Evolutionary conservation across 2,888 invertebrate genomes (phyloP).

Genomic region (Macrosoma leucophasiata): DNA sequence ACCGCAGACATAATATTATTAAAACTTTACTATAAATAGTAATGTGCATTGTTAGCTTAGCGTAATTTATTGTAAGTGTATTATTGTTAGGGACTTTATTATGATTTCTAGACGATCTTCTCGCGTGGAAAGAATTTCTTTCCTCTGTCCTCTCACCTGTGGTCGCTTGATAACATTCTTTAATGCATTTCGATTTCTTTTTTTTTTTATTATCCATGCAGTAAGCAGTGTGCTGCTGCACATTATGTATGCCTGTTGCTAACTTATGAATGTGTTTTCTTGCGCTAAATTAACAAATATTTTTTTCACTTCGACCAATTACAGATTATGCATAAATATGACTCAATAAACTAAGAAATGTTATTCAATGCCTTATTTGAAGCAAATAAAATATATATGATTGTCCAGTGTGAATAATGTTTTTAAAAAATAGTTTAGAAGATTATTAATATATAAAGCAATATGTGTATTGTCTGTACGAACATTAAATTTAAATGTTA

Average conservation of each 20-base stretch:
- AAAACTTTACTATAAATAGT: constrained; percentile 55
- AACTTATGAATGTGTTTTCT: constrained; percentile 27
- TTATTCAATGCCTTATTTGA: constrained; percentile 12
- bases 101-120: constrained; percentile 46
- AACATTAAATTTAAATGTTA: constrained; percentile 29
- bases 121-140: constrained; percentile 37
- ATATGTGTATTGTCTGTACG: constrained; percentile 50
- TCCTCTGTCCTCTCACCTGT: constrained; percentile 56
- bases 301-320: constrained; percentile 13
- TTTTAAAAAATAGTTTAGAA: constrained; percentile 13
- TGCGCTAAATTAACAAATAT: constrained; percentile 20
- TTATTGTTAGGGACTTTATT: constrained; percentile 64
- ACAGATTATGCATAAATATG: too few relatives aligned
- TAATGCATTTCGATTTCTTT: constrained; percentile 43
- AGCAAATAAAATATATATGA: too few relatives aligned
- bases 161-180: constrained; percentile 59
- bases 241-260: constrained; percentile 26
- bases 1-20: constrained; percentile 49
- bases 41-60: constrained; percentile 68
- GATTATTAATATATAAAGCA: constrained; percentile 34
- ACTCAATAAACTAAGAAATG: too few relatives aligned
- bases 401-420: constrained; percentile 16
- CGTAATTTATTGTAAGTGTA: constrained; percentile 68
- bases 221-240: constrained; percentile 37
- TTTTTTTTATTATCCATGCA: constrained; percentile 33